These are phyloP conservation scores for Nephrocerus scutellatus DNA, from an alignment of 2,888 invertebrate species.

Conservation along the genomic window DNA sequence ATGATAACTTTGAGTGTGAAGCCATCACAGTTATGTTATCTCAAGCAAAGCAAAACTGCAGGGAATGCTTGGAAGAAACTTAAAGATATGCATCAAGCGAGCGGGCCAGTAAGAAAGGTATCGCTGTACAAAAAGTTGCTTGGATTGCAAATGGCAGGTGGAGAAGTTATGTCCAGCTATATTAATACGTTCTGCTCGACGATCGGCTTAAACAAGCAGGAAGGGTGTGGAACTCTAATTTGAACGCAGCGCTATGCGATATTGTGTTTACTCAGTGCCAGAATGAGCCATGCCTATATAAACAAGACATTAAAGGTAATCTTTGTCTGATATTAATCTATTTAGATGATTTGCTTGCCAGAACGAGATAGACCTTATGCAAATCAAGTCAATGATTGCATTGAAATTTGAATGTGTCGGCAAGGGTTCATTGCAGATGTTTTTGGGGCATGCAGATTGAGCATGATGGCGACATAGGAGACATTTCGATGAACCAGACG, in stretches of 20 bases:
- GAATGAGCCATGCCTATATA: conserved; percentile 10
- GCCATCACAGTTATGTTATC: conserved; percentile 15
- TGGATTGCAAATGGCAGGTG: conserved; percentile 13
- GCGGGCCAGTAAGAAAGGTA: conserved; percentile 17
- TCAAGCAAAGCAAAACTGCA: conserved; percentile 14
- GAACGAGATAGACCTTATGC: conserved; percentile 4
- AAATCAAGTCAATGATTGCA: conserved; percentile 4
- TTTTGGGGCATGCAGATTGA: conserved; percentile 10
- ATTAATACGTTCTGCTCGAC: conserved; percentile 15
- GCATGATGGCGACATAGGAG: conserved; percentile 4
- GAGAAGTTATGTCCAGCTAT: conserved; percentile 12
- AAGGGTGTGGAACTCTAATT: conserved; percentile 7
- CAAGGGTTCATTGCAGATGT: conserved; percentile 10
- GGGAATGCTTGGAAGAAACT: conserved; percentile 14
- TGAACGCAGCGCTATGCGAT: conserved; percentile 10
- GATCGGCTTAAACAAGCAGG: conserved; percentile 10
- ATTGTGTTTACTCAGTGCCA: conserved; percentile 12
- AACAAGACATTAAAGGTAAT: conserved; percentile 6
- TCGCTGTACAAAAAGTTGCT: conserved; percentile 19
- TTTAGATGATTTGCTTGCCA: conserved; percentile 9
- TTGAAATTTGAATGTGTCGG: conserved; percentile 9
- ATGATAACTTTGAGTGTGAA: conserved; percentile 14
- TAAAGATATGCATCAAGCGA: conserved; percentile 15
- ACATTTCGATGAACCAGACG: conserved; percentile 6
- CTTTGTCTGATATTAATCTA: conserved; percentile 11